These are phyloP conservation scores for Hypselothyrea guttata DNA, from an alignment of 2,888 invertebrate species.

Conservation along the genomic window DNA sequence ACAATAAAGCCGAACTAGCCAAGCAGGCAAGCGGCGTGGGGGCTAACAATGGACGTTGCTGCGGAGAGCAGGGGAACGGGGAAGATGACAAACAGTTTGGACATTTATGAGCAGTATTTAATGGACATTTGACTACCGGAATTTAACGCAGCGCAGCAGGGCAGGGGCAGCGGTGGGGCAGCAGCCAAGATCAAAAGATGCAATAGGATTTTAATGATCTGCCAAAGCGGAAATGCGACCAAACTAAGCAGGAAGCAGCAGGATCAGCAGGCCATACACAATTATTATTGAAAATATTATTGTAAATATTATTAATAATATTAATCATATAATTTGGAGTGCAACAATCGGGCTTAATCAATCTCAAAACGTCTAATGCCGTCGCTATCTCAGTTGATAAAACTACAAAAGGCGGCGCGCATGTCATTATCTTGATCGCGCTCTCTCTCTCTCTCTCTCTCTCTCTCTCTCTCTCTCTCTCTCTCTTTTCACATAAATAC, in stretches of 20 bases:
- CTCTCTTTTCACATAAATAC: conserved; percentile 10
- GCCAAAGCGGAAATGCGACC: conserved; percentile 21
- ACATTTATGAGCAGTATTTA: conserved; percentile 79
- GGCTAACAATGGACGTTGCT: conserved; percentile 1
- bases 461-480: conserved; percentile 21
- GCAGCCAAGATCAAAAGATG: too few species aligned
- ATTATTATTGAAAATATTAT: too few species aligned
- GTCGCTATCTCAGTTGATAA: conserved; percentile 30
- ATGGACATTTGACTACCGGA: conserved; percentile 81
- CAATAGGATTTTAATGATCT: too few species aligned
- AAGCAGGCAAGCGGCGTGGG: not conserved
- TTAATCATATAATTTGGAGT: not conserved
- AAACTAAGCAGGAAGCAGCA: conserved; percentile 28
- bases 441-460: conserved; percentile 24
- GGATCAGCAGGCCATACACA: not conserved
- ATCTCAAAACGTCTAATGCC: conserved; percentile 46
- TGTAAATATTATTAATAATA: too few species aligned
- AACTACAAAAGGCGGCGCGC: conserved; percentile 44
- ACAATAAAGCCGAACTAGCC: conserved; percentile 20
- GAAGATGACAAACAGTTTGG: conserved; percentile 75
- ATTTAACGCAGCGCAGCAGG: conserved; percentile 54
- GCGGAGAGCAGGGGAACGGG: conserved; percentile 28
- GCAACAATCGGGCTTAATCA: conserved; percentile 26
- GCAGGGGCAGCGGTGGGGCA: not conserved
- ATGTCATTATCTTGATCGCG: conserved; percentile 1